These are phyloP conservation scores for Numenius arquata DNA, from an alignment of 2,113 vertebrate species.

Conservation along the genomic window DNA sequence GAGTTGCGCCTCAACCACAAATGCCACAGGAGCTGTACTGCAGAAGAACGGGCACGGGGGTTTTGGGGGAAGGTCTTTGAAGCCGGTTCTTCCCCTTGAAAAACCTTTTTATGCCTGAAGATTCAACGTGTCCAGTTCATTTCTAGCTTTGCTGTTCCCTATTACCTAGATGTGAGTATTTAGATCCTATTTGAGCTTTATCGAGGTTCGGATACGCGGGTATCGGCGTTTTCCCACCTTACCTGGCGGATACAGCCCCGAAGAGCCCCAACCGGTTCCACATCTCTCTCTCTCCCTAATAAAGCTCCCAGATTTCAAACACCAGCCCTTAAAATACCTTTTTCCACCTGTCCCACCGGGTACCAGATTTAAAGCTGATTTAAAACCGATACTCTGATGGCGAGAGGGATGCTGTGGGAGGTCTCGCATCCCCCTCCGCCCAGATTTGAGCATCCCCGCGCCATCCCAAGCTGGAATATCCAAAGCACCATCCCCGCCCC, in stretches of 20 bases:
- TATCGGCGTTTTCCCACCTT: fast-evolving
- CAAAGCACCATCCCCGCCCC: no score
- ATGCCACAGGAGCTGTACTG: no score
- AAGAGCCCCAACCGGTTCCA: not conserved
- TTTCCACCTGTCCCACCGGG: fast-evolving
- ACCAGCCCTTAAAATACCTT: not conserved
- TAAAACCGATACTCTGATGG: no score
- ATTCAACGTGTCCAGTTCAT: not conserved
- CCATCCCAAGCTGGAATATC: not conserved
- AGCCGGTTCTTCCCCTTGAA: not conserved
- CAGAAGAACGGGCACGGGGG: not conserved
- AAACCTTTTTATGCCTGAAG: not conserved
- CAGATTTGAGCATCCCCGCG: not conserved
- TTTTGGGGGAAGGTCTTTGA: not conserved
- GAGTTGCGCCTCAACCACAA: not conserved
- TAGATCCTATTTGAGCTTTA: not conserved
- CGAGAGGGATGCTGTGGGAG: not conserved
- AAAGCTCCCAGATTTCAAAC: not conserved
- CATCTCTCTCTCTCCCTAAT: not conserved
- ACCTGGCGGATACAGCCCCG: not conserved
- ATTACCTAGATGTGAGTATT: not conserved
- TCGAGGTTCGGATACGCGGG: no score
- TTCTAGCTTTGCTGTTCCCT: not conserved
- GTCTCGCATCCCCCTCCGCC: no score
- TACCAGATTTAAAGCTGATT: no score